phyloP scores from a whole-genome alignment of 2,797 vertebrate genomes.

The Syngnathus acus region DNA sequence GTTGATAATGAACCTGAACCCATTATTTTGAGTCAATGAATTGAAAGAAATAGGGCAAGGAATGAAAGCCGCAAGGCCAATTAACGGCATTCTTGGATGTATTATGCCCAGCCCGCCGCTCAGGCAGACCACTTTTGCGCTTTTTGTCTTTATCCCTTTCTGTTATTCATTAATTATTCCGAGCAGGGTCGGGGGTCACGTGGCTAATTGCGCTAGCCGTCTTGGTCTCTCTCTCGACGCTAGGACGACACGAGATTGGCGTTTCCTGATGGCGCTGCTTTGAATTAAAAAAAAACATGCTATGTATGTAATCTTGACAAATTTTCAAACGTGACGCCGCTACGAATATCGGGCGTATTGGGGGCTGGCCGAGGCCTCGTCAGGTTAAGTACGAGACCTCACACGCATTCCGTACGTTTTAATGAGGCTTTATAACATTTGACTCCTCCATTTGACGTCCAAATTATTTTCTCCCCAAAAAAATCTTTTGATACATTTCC shows the following conservation, averaged over 20 bases:
- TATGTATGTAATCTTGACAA: too few species aligned
- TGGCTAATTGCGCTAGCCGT: constrained; percentile 94
- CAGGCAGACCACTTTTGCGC: constrained; percentile 87
- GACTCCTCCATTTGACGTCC: too few species aligned
- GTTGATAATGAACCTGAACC: constrained; percentile 99
- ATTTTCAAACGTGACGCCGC: neutral
- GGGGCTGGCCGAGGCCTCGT: neutral
- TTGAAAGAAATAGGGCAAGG: constrained; percentile 99
- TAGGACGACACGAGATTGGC: constrained; percentile 78
- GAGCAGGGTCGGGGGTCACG: constrained; percentile 91
- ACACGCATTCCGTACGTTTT: neutral
- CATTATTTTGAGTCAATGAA: constrained; percentile 99
- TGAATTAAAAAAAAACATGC: constrained; percentile 59
- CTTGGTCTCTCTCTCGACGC: constrained; percentile 65
- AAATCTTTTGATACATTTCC: neutral
- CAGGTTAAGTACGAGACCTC: neutral
- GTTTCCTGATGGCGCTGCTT: constrained; percentile 77
- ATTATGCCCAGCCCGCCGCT: constrained; percentile 83
- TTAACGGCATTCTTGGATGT: constrained; percentile 99
- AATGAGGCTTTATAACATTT: neutral
- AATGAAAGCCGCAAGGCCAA: constrained; percentile 99
- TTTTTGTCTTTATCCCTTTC: constrained; percentile 98
- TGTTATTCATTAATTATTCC: constrained; percentile 99
- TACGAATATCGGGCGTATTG: neutral
- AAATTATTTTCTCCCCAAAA: neutral